Evolutionary conservation across 1,140 invertebrate species (phyloP).

Genomic region (Holotrichia oblita): DNA sequence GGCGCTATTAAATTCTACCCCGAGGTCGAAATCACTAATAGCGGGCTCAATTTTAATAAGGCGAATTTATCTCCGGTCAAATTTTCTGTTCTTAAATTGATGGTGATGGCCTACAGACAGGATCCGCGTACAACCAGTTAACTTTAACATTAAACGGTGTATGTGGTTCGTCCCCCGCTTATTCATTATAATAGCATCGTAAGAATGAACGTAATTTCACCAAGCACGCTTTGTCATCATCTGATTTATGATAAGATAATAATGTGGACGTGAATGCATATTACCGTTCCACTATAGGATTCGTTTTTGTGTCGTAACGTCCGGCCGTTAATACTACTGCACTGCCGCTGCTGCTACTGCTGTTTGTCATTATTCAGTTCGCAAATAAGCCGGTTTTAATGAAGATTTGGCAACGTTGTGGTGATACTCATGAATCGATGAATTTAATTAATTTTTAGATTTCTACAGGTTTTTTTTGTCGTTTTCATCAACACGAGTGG

Average conservation of each 20-base stretch:
- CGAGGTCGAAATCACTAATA: background rate
- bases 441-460: no score
- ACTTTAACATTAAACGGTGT: no score
- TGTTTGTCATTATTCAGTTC: no score
- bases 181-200: slow-evolving; percentile 1
- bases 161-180: slow-evolving; percentile 6
- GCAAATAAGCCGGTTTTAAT: no score
- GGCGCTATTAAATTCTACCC: background rate
- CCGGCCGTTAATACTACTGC: background rate
- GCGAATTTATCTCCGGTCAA: slow-evolving; percentile 8
- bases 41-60: slow-evolving; percentile 18
- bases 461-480: no score
- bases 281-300: background rate
- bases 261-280: background rate
- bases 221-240: slow-evolving; percentile 34
- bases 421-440: no score
- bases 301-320: background rate
- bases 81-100: background rate
- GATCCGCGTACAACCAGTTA: background rate
- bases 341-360: no score
- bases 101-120: background rate
- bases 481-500: no score
- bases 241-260: slow-evolving; percentile 29
- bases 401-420: no score
- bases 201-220: slow-evolving; percentile 20